Conservation (phyloP, 2,797 vertebrate species). For the Lacerta bilineata region DNA sequence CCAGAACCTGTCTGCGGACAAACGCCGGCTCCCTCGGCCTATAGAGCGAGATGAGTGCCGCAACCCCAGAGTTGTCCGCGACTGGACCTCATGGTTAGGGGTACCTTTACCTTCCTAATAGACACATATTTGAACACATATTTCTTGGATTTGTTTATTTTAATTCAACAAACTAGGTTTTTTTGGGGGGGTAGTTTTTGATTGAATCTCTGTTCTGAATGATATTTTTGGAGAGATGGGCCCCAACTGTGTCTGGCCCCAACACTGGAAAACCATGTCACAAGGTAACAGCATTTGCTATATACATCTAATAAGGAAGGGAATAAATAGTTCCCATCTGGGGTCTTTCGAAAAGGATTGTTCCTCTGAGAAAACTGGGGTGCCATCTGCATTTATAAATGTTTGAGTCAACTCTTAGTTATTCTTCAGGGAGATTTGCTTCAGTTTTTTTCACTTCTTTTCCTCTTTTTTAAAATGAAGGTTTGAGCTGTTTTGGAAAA, state of each 20-base stretch:
- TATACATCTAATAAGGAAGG: background rate
- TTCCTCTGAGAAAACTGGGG: background rate
- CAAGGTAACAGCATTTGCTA: background rate
- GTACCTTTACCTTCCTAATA: too few relatives aligned
- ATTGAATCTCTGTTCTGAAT: background rate
- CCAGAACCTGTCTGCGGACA: too few relatives aligned
- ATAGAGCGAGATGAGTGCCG: too few relatives aligned
- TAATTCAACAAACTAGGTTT: background rate
- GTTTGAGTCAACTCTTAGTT: background rate
- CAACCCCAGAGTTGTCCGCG: too few relatives aligned
- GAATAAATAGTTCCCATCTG: background rate
- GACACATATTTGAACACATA: background rate
- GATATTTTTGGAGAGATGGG: background rate
- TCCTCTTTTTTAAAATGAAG: background rate
- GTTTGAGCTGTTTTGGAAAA: background rate
- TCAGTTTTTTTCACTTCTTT: background rate
- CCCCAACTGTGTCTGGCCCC: background rate
- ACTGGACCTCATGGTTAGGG: too few relatives aligned
- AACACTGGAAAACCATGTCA: background rate
- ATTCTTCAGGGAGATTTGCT: background rate
- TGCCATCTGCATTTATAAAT: too few relatives aligned
- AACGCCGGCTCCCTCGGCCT: too few relatives aligned
- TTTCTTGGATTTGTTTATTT: background rate
- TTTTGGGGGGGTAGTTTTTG: background rate
- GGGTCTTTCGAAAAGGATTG: background rate